These are phyloP conservation scores for Steromphala cineraria DNA, from an alignment of 2,888 invertebrate genomes.

Conservation along the genomic window DNA sequence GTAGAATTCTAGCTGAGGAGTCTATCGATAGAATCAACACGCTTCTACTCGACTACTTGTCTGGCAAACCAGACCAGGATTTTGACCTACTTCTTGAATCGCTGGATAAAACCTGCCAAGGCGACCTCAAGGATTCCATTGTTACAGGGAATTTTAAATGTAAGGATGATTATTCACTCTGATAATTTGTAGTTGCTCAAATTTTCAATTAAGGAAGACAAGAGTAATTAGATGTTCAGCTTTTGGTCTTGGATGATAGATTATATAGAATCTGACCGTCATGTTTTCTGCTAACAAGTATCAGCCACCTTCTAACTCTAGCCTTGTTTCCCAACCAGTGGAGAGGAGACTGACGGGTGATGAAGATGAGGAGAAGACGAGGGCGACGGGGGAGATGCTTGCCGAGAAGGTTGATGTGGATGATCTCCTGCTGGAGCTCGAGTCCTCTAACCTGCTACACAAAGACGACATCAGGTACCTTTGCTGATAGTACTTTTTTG, in stretches of 20 bases:
- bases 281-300: too few relatives aligned
- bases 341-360: too few relatives aligned
- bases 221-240: too few relatives aligned
- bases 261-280: too few relatives aligned
- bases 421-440: background rate
- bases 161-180: background rate
- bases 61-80: background rate
- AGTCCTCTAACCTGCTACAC: background rate
- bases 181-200: too few relatives aligned
- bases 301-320: too few relatives aligned
- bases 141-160: background rate
- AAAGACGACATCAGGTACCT: conserved; percentile 5
- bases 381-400: background rate
- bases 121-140: background rate
- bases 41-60: background rate
- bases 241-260: too few relatives aligned
- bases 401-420: background rate
- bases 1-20: background rate
- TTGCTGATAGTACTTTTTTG: too few relatives aligned
- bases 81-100: background rate
- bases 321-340: too few relatives aligned
- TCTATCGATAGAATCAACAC: background rate
- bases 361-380: too few relatives aligned
- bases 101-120: background rate
- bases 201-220: too few relatives aligned